Percentiles rank a stretch among this genome's conserved stretches.
Evolutionary conservation across 2,797 vertebrate species (phyloP).

Genomic region (Sitta carolinensis): DNA sequence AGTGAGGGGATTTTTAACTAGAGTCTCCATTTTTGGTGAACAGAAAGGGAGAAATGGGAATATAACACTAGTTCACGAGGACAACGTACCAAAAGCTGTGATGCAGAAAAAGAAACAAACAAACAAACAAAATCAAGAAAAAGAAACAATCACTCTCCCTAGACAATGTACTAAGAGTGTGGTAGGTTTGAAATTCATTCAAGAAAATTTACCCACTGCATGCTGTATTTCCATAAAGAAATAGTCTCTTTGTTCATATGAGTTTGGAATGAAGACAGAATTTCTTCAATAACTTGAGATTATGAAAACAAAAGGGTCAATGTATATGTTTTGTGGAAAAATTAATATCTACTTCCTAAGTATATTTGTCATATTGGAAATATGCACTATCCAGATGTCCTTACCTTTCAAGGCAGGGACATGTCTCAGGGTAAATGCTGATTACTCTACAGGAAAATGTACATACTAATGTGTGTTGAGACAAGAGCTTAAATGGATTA

Average conservation of each 20-base stretch:
- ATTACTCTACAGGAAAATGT: neutral
- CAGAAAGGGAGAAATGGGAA: neutral
- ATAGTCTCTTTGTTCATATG: neutral
- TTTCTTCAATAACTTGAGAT: neutral
- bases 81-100: neutral
- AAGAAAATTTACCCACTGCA: neutral
- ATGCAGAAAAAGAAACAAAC: neutral
- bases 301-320: neutral
- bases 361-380: neutral
- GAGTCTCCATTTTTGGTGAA: neutral
- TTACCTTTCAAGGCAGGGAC: neutral
- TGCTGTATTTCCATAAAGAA: neutral
- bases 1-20: neutral
- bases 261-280: neutral
- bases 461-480: neutral
- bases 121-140: neutral
- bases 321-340: neutral
- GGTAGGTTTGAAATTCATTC: neutral
- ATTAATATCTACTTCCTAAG: neutral
- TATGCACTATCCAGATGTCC: neutral
- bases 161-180: neutral
- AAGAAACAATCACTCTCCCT: neutral
- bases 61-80: neutral
- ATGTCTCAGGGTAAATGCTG: fast-evolving
- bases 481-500: slow-evolving; percentile 13